Base-by-base conservation (phyloP, 2,113 vertebrate genomes). In the Potamarius usumacintae region DNA sequence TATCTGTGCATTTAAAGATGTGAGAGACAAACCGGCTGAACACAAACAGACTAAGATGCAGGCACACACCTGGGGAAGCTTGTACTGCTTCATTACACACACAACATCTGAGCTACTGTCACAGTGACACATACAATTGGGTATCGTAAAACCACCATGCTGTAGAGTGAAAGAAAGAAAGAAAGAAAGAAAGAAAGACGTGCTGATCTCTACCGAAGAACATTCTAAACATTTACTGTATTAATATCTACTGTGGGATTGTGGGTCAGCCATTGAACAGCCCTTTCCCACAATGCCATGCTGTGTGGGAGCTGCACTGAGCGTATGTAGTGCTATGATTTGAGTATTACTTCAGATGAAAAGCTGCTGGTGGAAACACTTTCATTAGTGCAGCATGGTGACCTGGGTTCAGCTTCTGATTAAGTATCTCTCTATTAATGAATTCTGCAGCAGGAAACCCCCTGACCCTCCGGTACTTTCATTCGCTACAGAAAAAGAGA, bases 391-490 rank as follows among this genome's bases (percentile, higher is more conserved):
- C 93, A 89, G 92, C 88, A 89, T 80, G 85, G 91, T 92, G 94
- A 95, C 92, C 91, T 82, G 76, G 92, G 87, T 92, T 92, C 95
- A 94, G 91, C 91, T 80, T 92, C 89, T 96, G 88, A 96, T 94
- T 95, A 96, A 95, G 89, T 95, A 96, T 95, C 93, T 94, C 88
- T 94, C 94, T 94, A 95, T 94, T 93, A 96, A 94, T 93, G 93
- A 95, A 95, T 96, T 96, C 95, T 95, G 93, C 93, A 92, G 94
- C 92, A 94, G 95, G 94, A 95, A 95, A 93, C 95, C 92, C 85
- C 92, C 91, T 93, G 92, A 96, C 94, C 94, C 92, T 88, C 89
- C 91, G 92, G 94, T 92, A 95, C 92, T 95, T 94, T 95, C 94
- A 95, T 95, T 94, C 90, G 94, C 57, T 82, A 94, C 69, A 90